Base-by-base conservation (phyloP, 1,140 invertebrate genomes). In the Apis florea region DNA sequence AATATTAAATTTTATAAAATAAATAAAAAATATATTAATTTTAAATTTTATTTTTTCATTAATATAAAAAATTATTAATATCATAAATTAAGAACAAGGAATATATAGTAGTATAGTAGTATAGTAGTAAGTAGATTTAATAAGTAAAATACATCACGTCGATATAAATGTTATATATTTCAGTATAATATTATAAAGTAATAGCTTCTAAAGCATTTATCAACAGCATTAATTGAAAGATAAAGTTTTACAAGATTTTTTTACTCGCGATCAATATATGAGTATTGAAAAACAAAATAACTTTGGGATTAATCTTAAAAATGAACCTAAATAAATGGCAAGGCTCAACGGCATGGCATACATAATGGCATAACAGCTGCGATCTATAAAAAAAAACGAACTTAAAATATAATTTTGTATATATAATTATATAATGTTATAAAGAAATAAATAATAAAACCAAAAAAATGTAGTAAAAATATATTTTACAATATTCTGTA, bases 401-500 rank as follows among this genome's bases (percentile, higher is more conserved):
- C 84, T 85, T 72, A 81, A 75, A 84, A 75, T 82, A 58, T 67
- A 84, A 61, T 70, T 81, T 69, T 84, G n/a, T n/a, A n/a, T n/a
- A n/a, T n/a, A n/a, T n/a, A n/a, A n/a, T n/a, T n/a, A n/a, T n/a
- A n/a, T n/a, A n/a, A 76, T 77, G 79, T 85, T 76, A 82, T 86
- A 89, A 87, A 87, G 79, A 89, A 90, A 91, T 91, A 92, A 93
- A 93, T 91, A 92, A 91, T 88, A 89, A 90, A 91, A 87, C 84
- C 74, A 86, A 89, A 67, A 87, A 86, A 89, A 90, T 87, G 77
- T 86, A 85, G 75, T 90, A 90, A 91, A 92, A 92, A 92, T 92
- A 92, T 92, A 92, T 90, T 92, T 92, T 92, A 92, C 91, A 93
- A 90, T 91, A 91, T 79, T 90, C 89, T 93, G 90, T 93, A 93